Percentiles rank a stretch among this genome's conserved stretches.
Conservation (phyloP, 2,888 invertebrate species). For the Hypsopygia costalis region DNA sequence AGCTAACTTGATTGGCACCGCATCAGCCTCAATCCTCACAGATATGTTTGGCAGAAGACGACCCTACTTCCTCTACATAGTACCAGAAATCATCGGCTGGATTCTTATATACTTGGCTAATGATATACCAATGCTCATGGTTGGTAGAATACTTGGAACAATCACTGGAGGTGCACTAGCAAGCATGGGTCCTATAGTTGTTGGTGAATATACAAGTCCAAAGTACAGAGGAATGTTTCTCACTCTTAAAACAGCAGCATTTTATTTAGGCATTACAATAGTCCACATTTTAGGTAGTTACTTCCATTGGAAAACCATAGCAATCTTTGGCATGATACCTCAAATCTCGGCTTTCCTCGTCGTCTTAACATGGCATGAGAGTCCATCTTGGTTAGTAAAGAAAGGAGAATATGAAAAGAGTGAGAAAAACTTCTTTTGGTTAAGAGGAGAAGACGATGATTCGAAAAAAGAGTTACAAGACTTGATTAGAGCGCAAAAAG, state of each 20-base stretch:
- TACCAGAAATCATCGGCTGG: not conserved
- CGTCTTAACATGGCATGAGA: not conserved
- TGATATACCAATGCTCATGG: not conserved
- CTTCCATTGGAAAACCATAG: not conserved
- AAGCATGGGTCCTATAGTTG: not conserved
- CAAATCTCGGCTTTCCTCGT: not conserved
- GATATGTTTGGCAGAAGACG: not conserved
- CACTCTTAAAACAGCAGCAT: not conserved
- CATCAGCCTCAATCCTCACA: not conserved
- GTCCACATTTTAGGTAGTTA: not conserved
- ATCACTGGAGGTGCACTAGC: not conserved
- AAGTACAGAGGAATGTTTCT: not conserved
- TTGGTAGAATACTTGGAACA: not conserved
- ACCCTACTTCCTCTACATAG: not conserved
- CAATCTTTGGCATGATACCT: not conserved
- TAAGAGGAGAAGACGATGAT: not conserved
- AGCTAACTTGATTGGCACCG: not conserved
- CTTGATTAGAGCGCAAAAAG: not conserved
- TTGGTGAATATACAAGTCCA: not conserved
- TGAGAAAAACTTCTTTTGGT: not conserved
- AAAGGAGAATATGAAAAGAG: not conserved
- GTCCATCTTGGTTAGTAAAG: not conserved
- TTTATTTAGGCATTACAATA: not conserved
- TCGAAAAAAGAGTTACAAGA: not conserved
- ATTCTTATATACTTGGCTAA: not conserved